phyloP scores from a whole-genome alignment of 2,113 vertebrate species.

The Perca fluviatilis region DNA sequence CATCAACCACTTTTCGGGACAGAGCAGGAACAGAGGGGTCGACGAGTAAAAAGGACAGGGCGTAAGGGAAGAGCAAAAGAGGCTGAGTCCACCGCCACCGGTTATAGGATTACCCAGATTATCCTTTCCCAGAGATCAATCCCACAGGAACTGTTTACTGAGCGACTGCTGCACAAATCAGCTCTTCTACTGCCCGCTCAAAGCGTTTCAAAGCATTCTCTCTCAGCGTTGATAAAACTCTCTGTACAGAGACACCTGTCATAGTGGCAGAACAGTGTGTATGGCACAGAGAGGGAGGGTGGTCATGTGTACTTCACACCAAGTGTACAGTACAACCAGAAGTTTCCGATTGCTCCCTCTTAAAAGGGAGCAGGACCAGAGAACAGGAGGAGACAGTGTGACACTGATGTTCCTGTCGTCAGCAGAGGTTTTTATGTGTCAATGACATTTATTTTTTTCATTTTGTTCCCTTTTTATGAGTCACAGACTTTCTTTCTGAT shows the following conservation, averaged over 20 bases:
- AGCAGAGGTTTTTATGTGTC: slow-evolving; percentile 14
- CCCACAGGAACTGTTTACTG: slow-evolving; percentile 79
- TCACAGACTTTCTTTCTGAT: background rate
- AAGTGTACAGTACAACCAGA: slow-evolving; percentile 32
- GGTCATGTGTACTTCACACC: background rate
- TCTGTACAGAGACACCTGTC: slow-evolving; percentile 80
- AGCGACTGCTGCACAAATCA: slow-evolving; percentile 74
- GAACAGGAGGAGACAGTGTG: slow-evolving; percentile 33
- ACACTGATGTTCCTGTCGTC: background rate
- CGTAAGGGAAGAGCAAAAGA: slow-evolving; percentile 51
- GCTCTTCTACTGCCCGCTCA: slow-evolving; percentile 61
- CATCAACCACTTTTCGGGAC: slow-evolving; percentile 50
- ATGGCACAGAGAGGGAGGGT: background rate
- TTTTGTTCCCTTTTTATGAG: slow-evolving; percentile 10
- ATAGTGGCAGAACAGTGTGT: slow-evolving; percentile 46
- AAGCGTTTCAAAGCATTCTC: slow-evolving; percentile 33
- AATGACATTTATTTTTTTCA: slow-evolving; percentile 19
- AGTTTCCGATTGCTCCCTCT: slow-evolving; percentile 63
- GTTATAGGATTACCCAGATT: slow-evolving; percentile 87
- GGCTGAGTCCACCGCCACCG: slow-evolving; percentile 69
- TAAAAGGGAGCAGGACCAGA: slow-evolving; percentile 48
- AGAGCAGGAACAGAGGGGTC: slow-evolving; percentile 35
- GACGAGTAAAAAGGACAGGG: slow-evolving; percentile 19
- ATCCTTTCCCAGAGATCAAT: slow-evolving; percentile 81
- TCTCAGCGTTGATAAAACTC: slow-evolving; percentile 62